These are phyloP conservation scores for Gouania willdenowi DNA, from an alignment of 2,797 vertebrate genomes.

Conservation along the genomic window DNA sequence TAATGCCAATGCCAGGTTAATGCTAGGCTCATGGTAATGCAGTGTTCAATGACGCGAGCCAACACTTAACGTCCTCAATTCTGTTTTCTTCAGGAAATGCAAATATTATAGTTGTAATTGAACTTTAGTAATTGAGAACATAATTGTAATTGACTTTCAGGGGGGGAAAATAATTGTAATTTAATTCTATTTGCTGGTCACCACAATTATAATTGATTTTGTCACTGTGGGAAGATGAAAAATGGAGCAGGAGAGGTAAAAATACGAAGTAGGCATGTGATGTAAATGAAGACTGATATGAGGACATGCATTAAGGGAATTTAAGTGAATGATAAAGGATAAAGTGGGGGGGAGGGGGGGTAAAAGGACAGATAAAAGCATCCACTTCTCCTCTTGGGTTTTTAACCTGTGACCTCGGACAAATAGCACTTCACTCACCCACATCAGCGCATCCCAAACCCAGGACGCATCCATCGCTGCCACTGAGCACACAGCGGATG, in stretches of 20 bases:
- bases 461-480: constrained; percentile 92
- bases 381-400: constrained; percentile 42
- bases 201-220: too few species aligned
- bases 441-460: constrained; percentile 89
- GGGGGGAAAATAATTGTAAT: too few species aligned
- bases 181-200: too few species aligned
- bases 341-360: constrained; percentile 5
- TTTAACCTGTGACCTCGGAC: constrained; percentile 55
- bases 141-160: too few species aligned
- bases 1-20: too few species aligned
- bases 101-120: too few species aligned
- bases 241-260: constrained; percentile 1
- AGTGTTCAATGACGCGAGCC: too few species aligned
- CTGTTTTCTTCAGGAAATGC: too few species aligned
- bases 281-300: constrained; percentile 6
- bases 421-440: constrained; percentile 77
- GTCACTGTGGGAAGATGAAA: constrained; percentile 1
- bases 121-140: too few species aligned
- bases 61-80: too few species aligned
- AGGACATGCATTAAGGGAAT: constrained; percentile 10
- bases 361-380: constrained; percentile 35
- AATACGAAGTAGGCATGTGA: constrained; percentile 4
- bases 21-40: too few species aligned
- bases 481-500: constrained; percentile 94
- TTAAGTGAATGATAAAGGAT: constrained; percentile 26